phyloP scores from a whole-genome alignment of 1,140 invertebrate genomes.

The Macrobrachium rosenbergii region DNA sequence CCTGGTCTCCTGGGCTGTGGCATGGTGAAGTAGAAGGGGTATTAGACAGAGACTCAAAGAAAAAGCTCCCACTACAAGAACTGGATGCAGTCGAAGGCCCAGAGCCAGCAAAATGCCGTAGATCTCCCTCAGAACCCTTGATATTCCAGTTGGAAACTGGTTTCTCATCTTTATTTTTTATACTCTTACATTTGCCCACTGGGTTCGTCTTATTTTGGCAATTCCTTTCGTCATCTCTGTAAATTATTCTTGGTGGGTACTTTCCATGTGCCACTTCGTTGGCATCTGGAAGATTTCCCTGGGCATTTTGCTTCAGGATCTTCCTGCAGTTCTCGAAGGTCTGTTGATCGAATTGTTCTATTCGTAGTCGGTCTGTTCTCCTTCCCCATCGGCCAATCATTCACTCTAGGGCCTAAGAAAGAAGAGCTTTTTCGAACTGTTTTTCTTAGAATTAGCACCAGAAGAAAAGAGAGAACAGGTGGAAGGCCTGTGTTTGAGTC shows the following conservation, averaged over 20 bases:
- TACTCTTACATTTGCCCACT: background rate
- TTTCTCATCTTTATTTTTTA: background rate
- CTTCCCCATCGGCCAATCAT: too few relatives aligned
- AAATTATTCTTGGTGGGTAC: background rate
- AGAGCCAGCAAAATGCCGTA: background rate
- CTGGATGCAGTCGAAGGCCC: background rate
- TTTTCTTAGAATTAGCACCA: too few relatives aligned
- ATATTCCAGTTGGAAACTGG: background rate
- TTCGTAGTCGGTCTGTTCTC: too few relatives aligned
- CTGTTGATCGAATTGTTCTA: too few relatives aligned
- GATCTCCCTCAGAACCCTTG: background rate
- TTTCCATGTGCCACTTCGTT: background rate
- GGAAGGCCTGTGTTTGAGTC: background rate
- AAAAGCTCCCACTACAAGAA: background rate
- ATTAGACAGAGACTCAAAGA: background rate
- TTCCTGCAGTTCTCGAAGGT: too few relatives aligned
- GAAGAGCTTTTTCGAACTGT: too few relatives aligned
- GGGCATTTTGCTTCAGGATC: too few relatives aligned
- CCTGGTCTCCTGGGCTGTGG: background rate
- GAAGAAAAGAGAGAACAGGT: too few relatives aligned
- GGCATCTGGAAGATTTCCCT: too few relatives aligned
- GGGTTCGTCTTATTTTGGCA: background rate
- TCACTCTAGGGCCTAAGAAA: too few relatives aligned
- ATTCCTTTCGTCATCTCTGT: background rate
- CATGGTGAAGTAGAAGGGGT: background rate